Percentiles rank a stretch among this genome's conserved stretches.
phyloP scores from a whole-genome alignment of 2,888 invertebrate genomes.

The Dasysyrphus tricinctus region DNA sequence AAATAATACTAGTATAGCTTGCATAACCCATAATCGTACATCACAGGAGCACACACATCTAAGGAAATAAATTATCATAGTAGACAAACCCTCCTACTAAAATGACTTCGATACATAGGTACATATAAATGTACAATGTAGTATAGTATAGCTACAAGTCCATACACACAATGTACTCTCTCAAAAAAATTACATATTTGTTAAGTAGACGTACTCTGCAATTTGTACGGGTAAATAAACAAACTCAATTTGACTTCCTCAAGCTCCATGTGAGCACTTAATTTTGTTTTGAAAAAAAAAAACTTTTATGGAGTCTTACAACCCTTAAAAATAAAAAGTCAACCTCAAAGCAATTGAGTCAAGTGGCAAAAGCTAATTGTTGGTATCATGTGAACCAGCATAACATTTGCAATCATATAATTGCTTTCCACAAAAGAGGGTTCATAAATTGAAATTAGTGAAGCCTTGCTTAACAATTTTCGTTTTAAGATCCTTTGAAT shows the following conservation, averaged over 20 bases:
- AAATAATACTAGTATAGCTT: too few relatives aligned
- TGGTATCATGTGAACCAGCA: conserved; percentile 64
- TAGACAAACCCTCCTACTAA: background rate
- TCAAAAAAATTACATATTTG: background rate
- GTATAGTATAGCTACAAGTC: too few relatives aligned
- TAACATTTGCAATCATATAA: conserved; percentile 71
- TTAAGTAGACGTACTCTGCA: background rate
- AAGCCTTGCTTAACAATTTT: conserved; percentile 59
- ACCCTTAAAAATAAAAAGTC: conserved; percentile 19
- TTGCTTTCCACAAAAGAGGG: conserved; percentile 56
- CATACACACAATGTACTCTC: background rate
- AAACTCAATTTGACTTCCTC: conserved; percentile 1
- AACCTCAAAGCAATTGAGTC: conserved; percentile 58
- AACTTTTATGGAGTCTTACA: conserved; percentile 8
- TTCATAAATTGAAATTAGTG: conserved; percentile 65
- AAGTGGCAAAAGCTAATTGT: conserved; percentile 71
- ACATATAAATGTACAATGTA: background rate
- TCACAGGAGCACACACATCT: too few relatives aligned
- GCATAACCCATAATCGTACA: too few relatives aligned
- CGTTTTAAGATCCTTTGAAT: conserved; percentile 37
- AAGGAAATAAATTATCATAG: too few relatives aligned
- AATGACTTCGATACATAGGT: background rate
- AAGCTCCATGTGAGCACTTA: conserved; percentile 21
- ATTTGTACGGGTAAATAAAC: conserved; percentile 18
- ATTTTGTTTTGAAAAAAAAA: conserved; percentile 2